Conservation (phyloP, 2,888 invertebrate species). For the Lasius platythorax region DNA sequence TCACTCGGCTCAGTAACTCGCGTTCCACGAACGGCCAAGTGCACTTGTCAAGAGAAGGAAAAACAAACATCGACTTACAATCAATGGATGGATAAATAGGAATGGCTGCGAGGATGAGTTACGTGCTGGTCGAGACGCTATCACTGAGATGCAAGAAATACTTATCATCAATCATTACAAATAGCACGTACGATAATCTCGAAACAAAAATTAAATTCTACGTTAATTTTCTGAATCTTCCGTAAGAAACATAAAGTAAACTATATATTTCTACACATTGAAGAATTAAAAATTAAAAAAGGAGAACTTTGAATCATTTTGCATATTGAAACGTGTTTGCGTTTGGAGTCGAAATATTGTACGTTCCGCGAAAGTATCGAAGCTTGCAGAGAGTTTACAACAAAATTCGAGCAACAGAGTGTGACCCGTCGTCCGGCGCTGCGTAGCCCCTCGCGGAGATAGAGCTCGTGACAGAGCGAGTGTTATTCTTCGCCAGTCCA, state of each 20-base stretch:
- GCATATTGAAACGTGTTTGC: slow-evolving; percentile 2
- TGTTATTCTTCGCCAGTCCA: slow-evolving; percentile 65
- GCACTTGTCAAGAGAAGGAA: slow-evolving; percentile 49
- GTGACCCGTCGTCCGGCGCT: not conserved
- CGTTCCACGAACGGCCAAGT: slow-evolving; percentile 55
- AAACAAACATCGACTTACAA: slow-evolving; percentile 46
- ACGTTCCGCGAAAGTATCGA: not conserved
- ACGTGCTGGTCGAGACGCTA: not conserved
- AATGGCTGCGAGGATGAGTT: not conserved
- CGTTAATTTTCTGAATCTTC: not conserved
- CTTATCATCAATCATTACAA: not conserved
- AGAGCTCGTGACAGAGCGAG: slow-evolving; percentile 43
- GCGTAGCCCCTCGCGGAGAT: slow-evolving; percentile 1
- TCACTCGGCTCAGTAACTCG: slow-evolving; percentile 41
- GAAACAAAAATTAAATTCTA: not conserved
- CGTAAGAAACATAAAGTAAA: not conserved
- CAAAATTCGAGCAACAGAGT: slow-evolving; percentile 21
- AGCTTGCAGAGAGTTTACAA: not conserved
- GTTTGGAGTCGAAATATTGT: not conserved
- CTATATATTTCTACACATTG: not conserved
- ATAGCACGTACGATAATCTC: not conserved
- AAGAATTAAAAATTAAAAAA: not conserved
- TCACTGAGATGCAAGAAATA: slow-evolving; percentile 2
- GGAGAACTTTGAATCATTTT: not conserved
- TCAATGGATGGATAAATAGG: slow-evolving; percentile 45